Base-by-base conservation (phyloP, 2,113 vertebrate genomes). In the Parus major region DNA sequence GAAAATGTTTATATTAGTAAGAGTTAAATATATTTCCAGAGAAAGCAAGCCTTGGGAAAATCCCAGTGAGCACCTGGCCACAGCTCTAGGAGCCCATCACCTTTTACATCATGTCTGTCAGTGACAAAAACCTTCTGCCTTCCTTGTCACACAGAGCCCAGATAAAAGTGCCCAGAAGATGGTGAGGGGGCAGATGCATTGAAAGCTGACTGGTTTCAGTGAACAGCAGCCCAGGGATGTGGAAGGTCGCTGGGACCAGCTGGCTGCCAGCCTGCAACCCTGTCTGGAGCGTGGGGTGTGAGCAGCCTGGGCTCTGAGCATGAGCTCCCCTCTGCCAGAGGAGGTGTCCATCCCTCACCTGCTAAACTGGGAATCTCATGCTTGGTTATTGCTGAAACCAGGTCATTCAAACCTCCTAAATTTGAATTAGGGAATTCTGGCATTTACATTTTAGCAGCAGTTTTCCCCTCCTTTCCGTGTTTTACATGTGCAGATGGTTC, bases 401-500 rank as follows among this genome's bases (percentile, higher is more conserved):
- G 69, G 90, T 60, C 57, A 35, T 68, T 22, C 3, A 2, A 36
- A 24, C 9, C 63, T 50, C 53, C 70, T 25, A 23, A 49, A 41
- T 33, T 49, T 4, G 3, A 39, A 83, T 17, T 46, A 50, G 1
- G 11, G 70, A 61, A 68, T 39, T 39, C 28, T 73, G 85, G 57
- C 78, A 60, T 82, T 87, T 76, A 63, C 52, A 68, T 36, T 79
- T 64, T 59, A 84, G 59, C 65, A 63, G 60, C 44, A 50, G 64
- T 73, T 75, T 83, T 52, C 63, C 42, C 71, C 70, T 92, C 66
- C 66, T 46, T 47, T 60, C 11, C 61, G 8, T n/a, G 65, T 75
- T 84, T 68, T 20, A 44, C 56, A 24, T 16, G 49, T 90, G 78
- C 95, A 94, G 93, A 87, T 87, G 78, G 93, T 22, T 75, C 50